These are phyloP conservation scores for Drosophila paramelanica DNA, from an alignment of 2,888 invertebrate genomes.

Conservation along the genomic window DNA sequence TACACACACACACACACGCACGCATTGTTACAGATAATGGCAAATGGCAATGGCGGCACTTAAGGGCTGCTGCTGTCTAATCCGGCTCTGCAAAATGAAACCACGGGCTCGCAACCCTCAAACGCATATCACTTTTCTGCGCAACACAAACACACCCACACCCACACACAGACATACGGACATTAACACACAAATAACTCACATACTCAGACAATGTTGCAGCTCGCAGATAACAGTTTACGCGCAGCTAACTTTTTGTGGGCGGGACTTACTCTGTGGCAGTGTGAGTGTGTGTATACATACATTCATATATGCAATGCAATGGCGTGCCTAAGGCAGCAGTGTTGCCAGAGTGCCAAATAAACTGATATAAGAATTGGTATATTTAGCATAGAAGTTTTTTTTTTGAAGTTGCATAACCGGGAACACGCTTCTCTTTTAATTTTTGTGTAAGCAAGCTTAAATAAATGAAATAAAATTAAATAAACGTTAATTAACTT, in stretches of 20 bases:
- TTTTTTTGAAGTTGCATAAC: no score
- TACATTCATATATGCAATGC: background rate
- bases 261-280: slow-evolving; percentile 49
- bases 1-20: slow-evolving; percentile 6
- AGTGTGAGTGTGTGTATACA: background rate
- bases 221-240: slow-evolving; percentile 39
- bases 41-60: slow-evolving; percentile 69
- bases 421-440: no score
- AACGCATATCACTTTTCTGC: slow-evolving; percentile 10
- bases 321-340: slow-evolving; percentile 53
- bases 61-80: slow-evolving; percentile 66
- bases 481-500: no score
- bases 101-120: slow-evolving; percentile 56
- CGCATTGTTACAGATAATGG: slow-evolving; percentile 41
- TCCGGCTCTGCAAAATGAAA: slow-evolving; percentile 73
- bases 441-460: no score
- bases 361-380: background rate
- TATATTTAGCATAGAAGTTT: no score
- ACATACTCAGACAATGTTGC: slow-evolving; percentile 41
- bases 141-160: slow-evolving; percentile 9
- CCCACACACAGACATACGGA: background rate
- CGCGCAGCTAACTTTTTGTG: slow-evolving; percentile 17
- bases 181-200: background rate
- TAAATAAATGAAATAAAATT: no score
- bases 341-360: slow-evolving; percentile 55